Conservation (phyloP, 2,888 invertebrate genomes). For the Ametastegia equiseti region DNA sequence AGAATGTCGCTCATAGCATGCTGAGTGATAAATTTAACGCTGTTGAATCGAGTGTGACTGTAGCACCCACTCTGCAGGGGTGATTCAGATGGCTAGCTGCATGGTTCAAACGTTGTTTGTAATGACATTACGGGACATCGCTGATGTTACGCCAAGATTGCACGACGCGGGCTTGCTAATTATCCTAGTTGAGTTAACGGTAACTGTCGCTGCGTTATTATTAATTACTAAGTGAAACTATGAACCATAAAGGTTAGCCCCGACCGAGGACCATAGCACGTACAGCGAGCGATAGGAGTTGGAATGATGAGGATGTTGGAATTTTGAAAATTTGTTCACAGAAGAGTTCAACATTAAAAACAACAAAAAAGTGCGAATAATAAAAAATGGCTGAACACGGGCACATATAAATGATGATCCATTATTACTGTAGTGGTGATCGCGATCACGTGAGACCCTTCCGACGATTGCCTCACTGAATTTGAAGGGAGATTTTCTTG, state of each 20-base stretch:
- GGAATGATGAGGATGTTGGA: no score
- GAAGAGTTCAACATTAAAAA: no score
- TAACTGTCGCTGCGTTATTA: background rate
- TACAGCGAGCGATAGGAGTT: no score
- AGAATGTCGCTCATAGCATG: background rate
- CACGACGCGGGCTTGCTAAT: constrained; percentile 10
- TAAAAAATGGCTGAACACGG: no score
- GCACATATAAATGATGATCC: background rate
- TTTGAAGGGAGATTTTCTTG: background rate
- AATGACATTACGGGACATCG: background rate
- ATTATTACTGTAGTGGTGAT: background rate
- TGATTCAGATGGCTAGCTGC: background rate
- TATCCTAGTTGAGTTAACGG: constrained; percentile 3
- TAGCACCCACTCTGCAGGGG: background rate
- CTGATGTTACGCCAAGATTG: constrained; percentile 5
- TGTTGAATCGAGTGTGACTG: background rate
- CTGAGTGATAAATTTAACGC: background rate
- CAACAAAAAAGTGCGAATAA: no score
- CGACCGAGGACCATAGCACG: background rate
- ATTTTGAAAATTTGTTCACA: no score
- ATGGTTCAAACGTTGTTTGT: constrained; percentile 13
- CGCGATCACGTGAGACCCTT: background rate
- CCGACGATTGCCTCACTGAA: background rate
- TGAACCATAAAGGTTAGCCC: background rate
- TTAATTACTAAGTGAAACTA: constrained; percentile 14